Percentiles rank a stretch among this genome's conserved stretches.
Conservation (phyloP, 2,888 invertebrate species). For the Troides oblongomaculatus region DNA sequence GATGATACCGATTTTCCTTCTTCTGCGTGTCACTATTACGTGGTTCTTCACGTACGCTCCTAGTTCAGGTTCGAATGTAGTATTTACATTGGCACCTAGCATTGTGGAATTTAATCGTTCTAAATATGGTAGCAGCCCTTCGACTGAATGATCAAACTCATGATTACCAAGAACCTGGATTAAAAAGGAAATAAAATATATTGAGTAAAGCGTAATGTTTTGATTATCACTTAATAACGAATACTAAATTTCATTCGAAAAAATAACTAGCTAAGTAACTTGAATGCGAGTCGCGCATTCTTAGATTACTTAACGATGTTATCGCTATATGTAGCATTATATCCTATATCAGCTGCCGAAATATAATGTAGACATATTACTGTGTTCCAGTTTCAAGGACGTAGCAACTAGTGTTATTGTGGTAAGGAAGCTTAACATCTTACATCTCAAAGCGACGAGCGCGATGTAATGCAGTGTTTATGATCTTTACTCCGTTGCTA, state of each 20-base stretch:
- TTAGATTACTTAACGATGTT: no score
- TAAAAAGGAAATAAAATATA: not conserved
- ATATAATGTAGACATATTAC: no score
- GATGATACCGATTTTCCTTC: constrained; percentile 87
- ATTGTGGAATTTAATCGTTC: constrained; percentile 82
- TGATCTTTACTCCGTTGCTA: no score
- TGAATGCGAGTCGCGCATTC: no score
- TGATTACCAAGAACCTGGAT: constrained; percentile 90
- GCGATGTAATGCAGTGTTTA: no score
- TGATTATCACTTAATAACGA: not conserved
- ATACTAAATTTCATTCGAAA: not conserved
- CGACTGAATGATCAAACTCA: constrained; percentile 89
- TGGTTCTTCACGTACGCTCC: constrained; percentile 83
- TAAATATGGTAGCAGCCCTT: constrained; percentile 86
- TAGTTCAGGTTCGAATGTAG: constrained; percentile 82
- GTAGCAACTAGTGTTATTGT: no score
- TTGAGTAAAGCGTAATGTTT: not conserved
- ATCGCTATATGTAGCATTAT: no score
- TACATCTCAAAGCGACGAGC: no score
- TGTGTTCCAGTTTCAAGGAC: no score
- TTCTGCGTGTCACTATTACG: constrained; percentile 80
- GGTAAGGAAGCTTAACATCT: no score
- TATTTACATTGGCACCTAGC: constrained; percentile 88
- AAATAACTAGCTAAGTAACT: not conserved
- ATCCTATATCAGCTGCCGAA: no score